Evolutionary conservation across 1,140 invertebrate genomes (phyloP).

Genomic region (Drosophila miranda): DNA sequence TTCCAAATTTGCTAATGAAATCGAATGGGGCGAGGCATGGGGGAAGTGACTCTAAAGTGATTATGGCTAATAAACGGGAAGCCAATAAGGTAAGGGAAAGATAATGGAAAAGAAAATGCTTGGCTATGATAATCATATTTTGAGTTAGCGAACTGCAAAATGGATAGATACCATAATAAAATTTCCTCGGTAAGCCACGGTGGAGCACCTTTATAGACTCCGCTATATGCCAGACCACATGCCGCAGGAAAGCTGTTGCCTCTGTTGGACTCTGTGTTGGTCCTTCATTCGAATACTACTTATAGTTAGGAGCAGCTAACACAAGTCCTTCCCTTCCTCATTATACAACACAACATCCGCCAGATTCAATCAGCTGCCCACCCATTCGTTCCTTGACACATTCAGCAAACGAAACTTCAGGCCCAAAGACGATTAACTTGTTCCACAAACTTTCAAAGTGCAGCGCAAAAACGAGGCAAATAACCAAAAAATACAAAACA

Average conservation of each 20-base stretch:
- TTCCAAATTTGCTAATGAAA: constrained; percentile 60
- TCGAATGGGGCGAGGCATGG: constrained; percentile 57
- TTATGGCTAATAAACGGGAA: constrained; percentile 11
- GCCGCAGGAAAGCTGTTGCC: too few relatives aligned
- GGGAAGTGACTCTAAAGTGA: constrained; percentile 35
- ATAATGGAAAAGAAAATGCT: too few relatives aligned
- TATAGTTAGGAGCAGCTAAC: too few relatives aligned
- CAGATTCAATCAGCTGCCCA: constrained; percentile 19
- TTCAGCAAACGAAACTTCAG: constrained; percentile 32
- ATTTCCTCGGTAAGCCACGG: too few relatives aligned
- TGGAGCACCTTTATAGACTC: too few relatives aligned
- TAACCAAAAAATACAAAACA: constrained; percentile 45
- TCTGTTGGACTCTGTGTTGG: too few relatives aligned
- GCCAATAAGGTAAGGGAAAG: too few relatives aligned
- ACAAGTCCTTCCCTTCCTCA: constrained; percentile 1
- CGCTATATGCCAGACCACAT: too few relatives aligned
- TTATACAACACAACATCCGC: constrained; percentile 16
- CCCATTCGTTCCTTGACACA: constrained; percentile 43
- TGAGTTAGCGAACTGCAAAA: too few relatives aligned
- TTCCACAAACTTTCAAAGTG: constrained; percentile 72
- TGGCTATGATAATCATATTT: too few relatives aligned
- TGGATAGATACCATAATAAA: too few relatives aligned
- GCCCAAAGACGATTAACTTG: constrained; percentile 66
- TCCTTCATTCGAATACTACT: too few relatives aligned
- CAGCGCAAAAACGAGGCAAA: constrained; percentile 44